Evolutionary conservation across 1,140 invertebrate species (phyloP), one percentile per base, ranked within the genome.

Genomic region (Drosophila lini): DNA sequence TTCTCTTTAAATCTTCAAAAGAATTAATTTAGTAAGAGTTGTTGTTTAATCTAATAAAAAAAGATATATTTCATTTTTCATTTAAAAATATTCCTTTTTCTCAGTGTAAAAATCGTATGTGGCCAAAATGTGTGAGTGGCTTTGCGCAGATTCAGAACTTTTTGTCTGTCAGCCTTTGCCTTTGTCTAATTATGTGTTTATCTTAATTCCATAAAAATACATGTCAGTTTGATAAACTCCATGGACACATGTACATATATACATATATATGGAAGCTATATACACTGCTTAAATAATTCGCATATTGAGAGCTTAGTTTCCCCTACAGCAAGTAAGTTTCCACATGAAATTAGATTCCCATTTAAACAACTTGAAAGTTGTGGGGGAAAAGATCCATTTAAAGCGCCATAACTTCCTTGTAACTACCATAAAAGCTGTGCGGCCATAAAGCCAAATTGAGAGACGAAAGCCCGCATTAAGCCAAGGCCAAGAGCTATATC

Each of bases 131-230:
- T 81, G 34, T 16, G 41, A 31, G 45, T 41, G 38, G 22, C 28
- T 73, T 78, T 45, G 57, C 52, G 25, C 16, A 48, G 34, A 48
- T 38, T 62, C 41, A 9, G 11, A 40, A 36, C 41, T 44, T 28
- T 62, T 22, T 38, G 15, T 25, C 16, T 61, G 59, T 2, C 34
- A 15, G 5, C 5, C 11, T 28, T 19, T 28, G 8, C 69, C 38
- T 38, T 65, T 67, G 34, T 55, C 53, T 53, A 86, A 85, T 86
- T 86, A 81, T 76, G 78, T 82, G 67, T 81, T 86, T 79, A 85
- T 81, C 82, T 81, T 76, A 81, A 73, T 85, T 85, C 56, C 45
- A 80, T 73, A 69, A 76, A 86, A 73, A 69, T 79, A 69, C 56
- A 70, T 82, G 60, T 67, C 78, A 68, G 55, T 36, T 76, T 67